Base-by-base conservation (phyloP, 2,888 invertebrate genomes). In the Melanostoma scalare region DNA sequence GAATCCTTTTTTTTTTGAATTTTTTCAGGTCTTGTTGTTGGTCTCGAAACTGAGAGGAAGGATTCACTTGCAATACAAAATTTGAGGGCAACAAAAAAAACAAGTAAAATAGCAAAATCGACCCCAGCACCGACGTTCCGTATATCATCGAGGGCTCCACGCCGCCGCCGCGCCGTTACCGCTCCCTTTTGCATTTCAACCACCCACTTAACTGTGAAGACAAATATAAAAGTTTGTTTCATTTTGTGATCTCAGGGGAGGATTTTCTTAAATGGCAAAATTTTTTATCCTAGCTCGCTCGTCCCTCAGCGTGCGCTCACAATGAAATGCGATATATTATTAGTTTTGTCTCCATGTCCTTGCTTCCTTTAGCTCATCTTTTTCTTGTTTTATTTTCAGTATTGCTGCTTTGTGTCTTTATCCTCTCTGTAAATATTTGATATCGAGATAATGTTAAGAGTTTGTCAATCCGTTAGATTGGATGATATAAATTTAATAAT, bases 271-370 rank as follows among this genome's bases (percentile, higher is more conserved):
- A 84, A 84, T 84, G 78, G 78, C 78, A 75, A 84, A 78, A 75
- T 46, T 78, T 69, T 84, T 78, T 78, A 84, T 84, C 84, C 84
- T 67, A 65, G 63, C 69, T 40, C 42, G 42, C 44, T 55, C 61
- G 36, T 63, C 48, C 48, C 48, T 35, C 30, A 3, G 9, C 61
- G 48, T 63, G 48, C 61, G 48, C 48, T 52, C 68, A 63, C 77
- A 84, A 74, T 84, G 84, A 84, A 84, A 84, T 84, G 84, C 78
- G 74, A 84, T 84, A 84, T 84, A 75, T 84, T 84, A 79, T 84
- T 84, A 84, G 78, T 84, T 78, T 77, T 84, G 73, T 84, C 69
- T 78, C 31, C 82, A 52, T 38, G 53, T 69, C 48, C 33, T 50
- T 10, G 10, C 20, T 35, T 61, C 8, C n/a, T 60, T 33, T 4